Conservation (phyloP, 2,888 invertebrate species). For the Rhimphoctona megacephalus region DNA sequence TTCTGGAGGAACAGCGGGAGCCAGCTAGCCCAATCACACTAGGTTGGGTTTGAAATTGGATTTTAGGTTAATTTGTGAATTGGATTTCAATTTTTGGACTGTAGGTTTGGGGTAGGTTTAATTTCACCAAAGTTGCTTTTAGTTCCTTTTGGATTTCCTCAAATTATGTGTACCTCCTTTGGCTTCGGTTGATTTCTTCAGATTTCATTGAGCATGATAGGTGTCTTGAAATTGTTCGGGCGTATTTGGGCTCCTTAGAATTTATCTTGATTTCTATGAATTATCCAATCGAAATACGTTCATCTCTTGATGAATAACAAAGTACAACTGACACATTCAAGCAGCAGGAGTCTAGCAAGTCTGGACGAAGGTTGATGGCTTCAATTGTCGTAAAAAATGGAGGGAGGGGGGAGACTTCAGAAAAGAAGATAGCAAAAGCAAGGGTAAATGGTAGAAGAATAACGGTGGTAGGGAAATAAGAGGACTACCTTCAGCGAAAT, state of each 20-base stretch:
- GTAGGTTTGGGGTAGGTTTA: not conserved
- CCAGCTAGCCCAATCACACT: not conserved
- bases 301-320: not conserved
- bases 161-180: not conserved
- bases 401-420: not conserved
- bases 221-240: not conserved
- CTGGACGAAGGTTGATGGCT: constrained; percentile 2
- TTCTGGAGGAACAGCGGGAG: constrained; percentile 11
- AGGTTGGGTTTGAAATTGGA: not conserved
- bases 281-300: not conserved
- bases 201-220: not conserved
- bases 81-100: not conserved
- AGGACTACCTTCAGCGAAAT: constrained; percentile 60
- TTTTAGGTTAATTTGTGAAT: not conserved
- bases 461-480: constrained; percentile 12
- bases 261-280: too few species aligned
- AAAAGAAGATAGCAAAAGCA: not conserved
- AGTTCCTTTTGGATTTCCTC: not conserved
- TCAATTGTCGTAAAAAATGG: not conserved
- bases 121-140: not conserved
- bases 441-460: constrained; percentile 30
- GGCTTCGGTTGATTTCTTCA: not conserved
- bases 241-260: not conserved
- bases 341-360: not conserved
- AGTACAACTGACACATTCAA: not conserved